phyloP scores from a whole-genome alignment of 2,888 invertebrate genomes.

The Pachymerium ferrugineum region DNA sequence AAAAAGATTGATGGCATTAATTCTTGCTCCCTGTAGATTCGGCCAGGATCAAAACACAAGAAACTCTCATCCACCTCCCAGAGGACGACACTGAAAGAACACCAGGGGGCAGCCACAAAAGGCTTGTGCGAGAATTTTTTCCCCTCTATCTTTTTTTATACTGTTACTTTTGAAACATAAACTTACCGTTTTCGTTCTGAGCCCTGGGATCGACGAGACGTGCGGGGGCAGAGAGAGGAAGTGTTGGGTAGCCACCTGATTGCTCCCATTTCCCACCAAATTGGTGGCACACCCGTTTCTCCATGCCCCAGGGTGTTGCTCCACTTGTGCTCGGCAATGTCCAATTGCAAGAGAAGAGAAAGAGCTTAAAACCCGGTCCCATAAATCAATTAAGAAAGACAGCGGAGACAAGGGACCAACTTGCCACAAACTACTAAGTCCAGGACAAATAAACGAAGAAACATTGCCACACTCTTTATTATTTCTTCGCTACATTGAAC shows the following conservation, averaged over 20 bases:
- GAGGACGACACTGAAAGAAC: neutral
- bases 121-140: neutral
- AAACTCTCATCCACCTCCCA: neutral
- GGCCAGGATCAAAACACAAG: neutral
- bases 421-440: conserved; percentile 21
- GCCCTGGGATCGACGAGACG: neutral
- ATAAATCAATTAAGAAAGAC: conserved; percentile 18
- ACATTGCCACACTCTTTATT: neutral
- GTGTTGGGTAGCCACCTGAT: conserved; percentile 18
- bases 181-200: neutral
- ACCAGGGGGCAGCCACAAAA: neutral
- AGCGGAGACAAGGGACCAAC: conserved; percentile 8
- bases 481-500: neutral
- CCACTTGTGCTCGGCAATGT: conserved; percentile 17
- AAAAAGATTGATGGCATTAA: conserved; percentile 21
- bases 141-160: neutral
- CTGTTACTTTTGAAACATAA: neutral
- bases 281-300: neutral
- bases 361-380: conserved; percentile 13
- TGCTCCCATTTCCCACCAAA: conserved; percentile 10
- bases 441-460: neutral
- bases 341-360: conserved; percentile 13
- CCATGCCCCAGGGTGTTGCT: conserved; percentile 6
- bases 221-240: neutral
- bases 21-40: neutral